Evolutionary conservation across 1,140 invertebrate species (phyloP).

Genomic region (Neocloeon triangulifer): DNA sequence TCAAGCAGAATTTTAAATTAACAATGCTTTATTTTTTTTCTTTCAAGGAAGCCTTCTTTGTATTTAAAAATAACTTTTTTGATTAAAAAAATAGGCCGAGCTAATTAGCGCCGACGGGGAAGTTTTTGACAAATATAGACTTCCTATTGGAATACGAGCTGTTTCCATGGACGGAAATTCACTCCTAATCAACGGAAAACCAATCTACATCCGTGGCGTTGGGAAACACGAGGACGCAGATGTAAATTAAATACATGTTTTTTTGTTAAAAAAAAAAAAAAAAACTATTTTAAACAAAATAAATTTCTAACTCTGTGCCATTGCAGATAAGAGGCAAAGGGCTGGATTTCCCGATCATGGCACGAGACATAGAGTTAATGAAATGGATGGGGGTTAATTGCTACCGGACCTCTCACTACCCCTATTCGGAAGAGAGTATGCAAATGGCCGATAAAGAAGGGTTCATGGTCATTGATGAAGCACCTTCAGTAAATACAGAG

Average conservation of each 20-base stretch:
- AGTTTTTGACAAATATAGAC: conserved; percentile 20
- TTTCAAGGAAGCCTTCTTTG: too few relatives aligned
- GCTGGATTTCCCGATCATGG: conserved; percentile 27
- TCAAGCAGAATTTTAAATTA: too few relatives aligned
- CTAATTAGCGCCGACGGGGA: too few relatives aligned
- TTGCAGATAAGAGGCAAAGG: conserved; percentile 31
- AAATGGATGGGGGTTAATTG: conserved; percentile 40
- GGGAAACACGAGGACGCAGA: conserved; percentile 41
- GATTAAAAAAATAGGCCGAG: too few relatives aligned
- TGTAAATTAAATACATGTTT: conserved; percentile 24
- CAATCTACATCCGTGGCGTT: conserved; percentile 37
- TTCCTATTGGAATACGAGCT: conserved; percentile 31
- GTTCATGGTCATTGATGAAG: conserved; percentile 39
- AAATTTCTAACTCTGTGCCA: background rate
- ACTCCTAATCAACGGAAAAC: conserved; percentile 28
- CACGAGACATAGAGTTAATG: conserved; percentile 37
- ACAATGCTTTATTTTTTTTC: too few relatives aligned
- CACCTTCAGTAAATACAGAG: conserved; percentile 34
- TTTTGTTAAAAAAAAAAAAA: too few relatives aligned
- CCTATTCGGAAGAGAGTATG: conserved; percentile 45
- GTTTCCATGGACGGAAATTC: conserved; percentile 18
- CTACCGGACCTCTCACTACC: conserved; percentile 48
- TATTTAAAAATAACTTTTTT: too few relatives aligned
- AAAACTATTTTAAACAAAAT: too few relatives aligned
- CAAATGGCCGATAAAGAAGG: conserved; percentile 35